Base-by-base conservation (phyloP, 2,888 invertebrate species). In the Cephonodes hylas region DNA sequence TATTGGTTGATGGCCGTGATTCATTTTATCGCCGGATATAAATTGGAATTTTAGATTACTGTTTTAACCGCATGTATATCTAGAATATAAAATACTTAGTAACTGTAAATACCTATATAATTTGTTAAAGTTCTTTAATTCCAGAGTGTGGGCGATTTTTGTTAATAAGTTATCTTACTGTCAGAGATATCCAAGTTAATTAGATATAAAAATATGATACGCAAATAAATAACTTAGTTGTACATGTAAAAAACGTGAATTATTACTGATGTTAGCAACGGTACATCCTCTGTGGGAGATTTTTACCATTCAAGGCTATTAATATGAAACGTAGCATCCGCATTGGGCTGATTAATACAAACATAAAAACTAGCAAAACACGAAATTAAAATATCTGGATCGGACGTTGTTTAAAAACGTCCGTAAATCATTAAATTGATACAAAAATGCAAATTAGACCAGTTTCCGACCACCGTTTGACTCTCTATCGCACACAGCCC, bases 351-450 rank as follows among this genome's bases (percentile, higher is more conserved):
- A 70, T 71, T 64, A 74, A 67, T 66, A 20, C 44, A 45, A 58
- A 58, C 57, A 61, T 53, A 62, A 62, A 53, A 42, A 63, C 60
- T 31, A 68, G 60, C 62, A 63, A 44, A 63, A 57, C 66, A 65
- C 64, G 59, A 58, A 60, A 69, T 42, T 63, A 60, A 58, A 67
- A 64, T 38, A 75, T 72, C 63, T 72, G 66, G 72, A 79, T 77
- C 76, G 75, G 77, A 77, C 69, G 73, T 71, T 48, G 68, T 64
- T 66, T 70, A 73, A 72, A 72, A 71, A 66, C 68, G 68, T 73
- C 69, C 64, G 66, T 77, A 73, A 79, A 76, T 77, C 74, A 79
- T 76, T 76, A 70, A 74, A 73, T 70, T 63, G 65, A 66, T 71
- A 67, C 72, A 74, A 67, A 70, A 72, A 77, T 72, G 73, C 65